Conservation (phyloP, 2,888 invertebrate genomes). For the Marronus borbonicus region DNA sequence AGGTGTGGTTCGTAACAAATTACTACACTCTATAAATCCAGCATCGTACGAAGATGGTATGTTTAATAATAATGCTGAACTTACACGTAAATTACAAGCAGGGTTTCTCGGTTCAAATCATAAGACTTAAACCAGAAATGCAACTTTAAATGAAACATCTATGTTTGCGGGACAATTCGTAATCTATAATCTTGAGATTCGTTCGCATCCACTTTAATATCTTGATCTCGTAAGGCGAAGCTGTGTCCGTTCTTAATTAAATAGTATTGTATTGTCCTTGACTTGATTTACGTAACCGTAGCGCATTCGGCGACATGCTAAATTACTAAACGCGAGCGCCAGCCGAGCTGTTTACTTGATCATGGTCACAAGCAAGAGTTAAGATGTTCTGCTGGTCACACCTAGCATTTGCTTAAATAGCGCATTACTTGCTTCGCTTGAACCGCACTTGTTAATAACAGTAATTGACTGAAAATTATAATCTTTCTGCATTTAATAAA, state of each 20-base stretch:
- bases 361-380: slow-evolving; percentile 2
- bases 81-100: too few relatives aligned
- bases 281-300: slow-evolving; percentile 42
- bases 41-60: too few relatives aligned
- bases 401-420: slow-evolving; percentile 23
- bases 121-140: too few relatives aligned
- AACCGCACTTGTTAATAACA: background rate
- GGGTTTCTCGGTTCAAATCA: too few relatives aligned
- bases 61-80: too few relatives aligned
- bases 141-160: too few relatives aligned
- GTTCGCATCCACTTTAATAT: background rate
- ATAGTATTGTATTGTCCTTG: slow-evolving; percentile 44
- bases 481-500: slow-evolving; percentile 1
- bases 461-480: slow-evolving; percentile 21
- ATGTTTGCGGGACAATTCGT: too few relatives aligned
- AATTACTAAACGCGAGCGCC: slow-evolving; percentile 32
- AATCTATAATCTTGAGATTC: too few relatives aligned
- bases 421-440: background rate
- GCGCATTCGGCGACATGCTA: slow-evolving; percentile 38
- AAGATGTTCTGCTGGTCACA: slow-evolving; percentile 25
- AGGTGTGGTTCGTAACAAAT: too few relatives aligned
- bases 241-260: slow-evolving; percentile 25
- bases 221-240: background rate
- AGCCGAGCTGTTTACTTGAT: slow-evolving; percentile 6
- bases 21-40: too few relatives aligned